Conservation (phyloP, 2,797 vertebrate genomes). For the Nyctalus aviator region DNA sequence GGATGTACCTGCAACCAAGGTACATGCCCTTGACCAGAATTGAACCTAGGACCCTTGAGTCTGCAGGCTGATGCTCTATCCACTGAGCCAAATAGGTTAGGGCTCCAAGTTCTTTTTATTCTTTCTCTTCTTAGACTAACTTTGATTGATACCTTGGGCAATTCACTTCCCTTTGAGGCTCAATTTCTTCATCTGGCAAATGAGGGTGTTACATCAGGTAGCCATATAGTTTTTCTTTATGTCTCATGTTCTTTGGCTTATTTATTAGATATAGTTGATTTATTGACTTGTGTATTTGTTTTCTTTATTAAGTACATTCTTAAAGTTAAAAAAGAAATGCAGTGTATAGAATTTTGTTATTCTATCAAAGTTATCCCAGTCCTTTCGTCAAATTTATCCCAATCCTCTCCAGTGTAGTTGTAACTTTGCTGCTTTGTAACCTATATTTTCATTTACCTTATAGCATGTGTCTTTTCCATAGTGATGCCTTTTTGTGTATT, state of each 20-base stretch:
- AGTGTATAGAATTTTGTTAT: not conserved
- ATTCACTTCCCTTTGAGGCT: not conserved
- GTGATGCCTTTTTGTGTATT: not conserved
- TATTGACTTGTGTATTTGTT: not conserved
- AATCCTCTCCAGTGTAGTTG: not conserved
- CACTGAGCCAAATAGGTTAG: no score
- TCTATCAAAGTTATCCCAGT: not conserved
- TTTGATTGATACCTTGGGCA: not conserved
- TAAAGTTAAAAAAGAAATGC: not conserved
- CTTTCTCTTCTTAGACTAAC: not conserved
- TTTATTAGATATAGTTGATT: slow-evolving; percentile 21
- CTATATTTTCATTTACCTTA: not conserved
- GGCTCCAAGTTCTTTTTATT: not conserved
- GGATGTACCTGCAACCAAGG: no score
- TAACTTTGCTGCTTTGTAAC: not conserved
- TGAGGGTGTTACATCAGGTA: not conserved
- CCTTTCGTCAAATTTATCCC: not conserved
- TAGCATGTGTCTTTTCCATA: slow-evolving; percentile 2
- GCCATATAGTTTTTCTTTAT: not conserved
- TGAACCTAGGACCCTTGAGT: no score
- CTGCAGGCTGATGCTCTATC: no score
- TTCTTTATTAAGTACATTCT: not conserved
- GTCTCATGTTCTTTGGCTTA: not conserved
- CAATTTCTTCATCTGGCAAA: not conserved
- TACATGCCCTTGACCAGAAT: no score